Base-by-base conservation (phyloP, 2,888 invertebrate species). In the Amphipyra tragopoginis region DNA sequence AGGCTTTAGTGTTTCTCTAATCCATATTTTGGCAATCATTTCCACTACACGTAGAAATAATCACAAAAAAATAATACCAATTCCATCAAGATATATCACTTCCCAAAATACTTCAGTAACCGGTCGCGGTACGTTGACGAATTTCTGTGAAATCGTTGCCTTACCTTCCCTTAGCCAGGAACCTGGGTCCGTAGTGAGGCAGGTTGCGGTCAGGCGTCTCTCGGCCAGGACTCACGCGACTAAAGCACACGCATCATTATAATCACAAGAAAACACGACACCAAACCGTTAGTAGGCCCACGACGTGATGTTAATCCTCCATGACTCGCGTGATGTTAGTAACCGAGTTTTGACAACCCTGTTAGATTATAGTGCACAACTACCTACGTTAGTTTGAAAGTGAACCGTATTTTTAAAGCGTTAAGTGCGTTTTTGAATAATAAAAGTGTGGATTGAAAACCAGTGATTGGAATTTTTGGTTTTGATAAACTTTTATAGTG, bases 101-200 rank as follows among this genome's bases (percentile, higher is more conserved):
- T 43, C 5, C 43, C 11, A 11, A 43, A 43, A 43, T 11, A 44
- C 15, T 14, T 10, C 15, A 9, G 9, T 0, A 15, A 0, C 15
- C 11, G 43, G 44, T 44, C 21, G 29, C 29, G 1, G 5, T 13
- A 39, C 5, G 5, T 11, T 11, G 36, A 11, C 29, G 26, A 36
- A 40, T 44, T 55, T 51, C 63, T 71, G 52, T 59, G 53, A 62
- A 47, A 10, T 61, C 44, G 53, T 15, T 29, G 34, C 86, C 94
- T 95, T 96, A 97, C 97, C 97, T 97, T 96, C 97, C 97, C 96
- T 96, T 96, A 74, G 97, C 96, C 94, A 97, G 97, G 96, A 98
- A 98, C 90, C 98, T 96, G 79, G 98, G 98, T 83, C 98, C 98
- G 94, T 97, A 97, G 95, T 98, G 98, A 79, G 98, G 98, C 95